Evolutionary conservation across 1,140 invertebrate genomes (phyloP), one percentile per base, ranked within the genome.

Genomic region (Brachionus manjavacas): DNA sequence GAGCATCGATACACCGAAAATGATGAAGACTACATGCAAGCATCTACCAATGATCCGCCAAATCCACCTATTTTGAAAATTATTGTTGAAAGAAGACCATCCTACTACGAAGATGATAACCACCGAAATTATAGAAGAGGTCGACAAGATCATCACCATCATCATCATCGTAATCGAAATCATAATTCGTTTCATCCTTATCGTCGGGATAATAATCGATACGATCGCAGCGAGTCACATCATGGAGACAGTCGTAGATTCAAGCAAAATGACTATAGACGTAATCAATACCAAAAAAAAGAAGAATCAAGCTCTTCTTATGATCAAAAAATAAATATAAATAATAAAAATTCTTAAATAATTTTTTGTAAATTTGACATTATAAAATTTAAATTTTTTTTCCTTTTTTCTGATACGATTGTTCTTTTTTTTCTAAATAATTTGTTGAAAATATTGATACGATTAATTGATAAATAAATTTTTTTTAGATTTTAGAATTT

Each of bases 41-140:
- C 43, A 12, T 49, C 2, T 7, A 46, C n/a, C 16, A 23, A 23
- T 0, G 41, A 46, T 28, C 23, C 20, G 3, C 41, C 41, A 28
- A 52, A 49, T 49, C 72, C 72, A 9, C 72, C 72, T 8, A 76
- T 76, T 49, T 76, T 76, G 46, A 76, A 76, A 46, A 76, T 76
- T 9, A 49, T 76, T 25, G 72, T 76, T 23, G 14, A 76, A 23
- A 76, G 46, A 49, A 20, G 43, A 14, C 72, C 41, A 16, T 76
- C 72, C 4, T 76, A 76, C 49, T 76, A 76, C 8, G 41, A 76
- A 76, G 46, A 35, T 49, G 41, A 49, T 12, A 4, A 49, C 12
- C n/a, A 31, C 25, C 8, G 46, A 1, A 25, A 49, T 76, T 25
- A 16, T 9, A 76, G 43, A 76, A 35, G 72, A 49, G 72, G 12